Evolutionary conservation across 2,113 vertebrate species (phyloP).

Genomic region (Clarias magur): DNA sequence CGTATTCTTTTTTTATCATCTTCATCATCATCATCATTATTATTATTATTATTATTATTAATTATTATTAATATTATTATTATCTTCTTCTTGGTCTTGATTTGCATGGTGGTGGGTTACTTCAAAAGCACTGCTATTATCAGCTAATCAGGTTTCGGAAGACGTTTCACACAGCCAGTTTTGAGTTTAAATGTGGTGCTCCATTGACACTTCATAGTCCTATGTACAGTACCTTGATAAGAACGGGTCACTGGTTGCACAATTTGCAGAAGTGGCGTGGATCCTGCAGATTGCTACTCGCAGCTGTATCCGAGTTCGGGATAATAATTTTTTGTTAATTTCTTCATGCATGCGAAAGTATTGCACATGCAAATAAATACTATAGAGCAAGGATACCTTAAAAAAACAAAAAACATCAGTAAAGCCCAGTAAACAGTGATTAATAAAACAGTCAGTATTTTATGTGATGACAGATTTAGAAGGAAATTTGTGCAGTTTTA

Average conservation of each 20-base stretch:
- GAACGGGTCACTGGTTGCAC: background rate
- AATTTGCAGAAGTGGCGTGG: background rate
- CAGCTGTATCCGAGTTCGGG: background rate
- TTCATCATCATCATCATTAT: too few species aligned
- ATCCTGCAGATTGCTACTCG: background rate
- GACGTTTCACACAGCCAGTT: background rate
- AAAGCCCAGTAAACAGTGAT: too few species aligned
- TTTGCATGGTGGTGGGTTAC: background rate
- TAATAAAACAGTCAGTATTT: too few species aligned
- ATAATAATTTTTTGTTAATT: background rate
- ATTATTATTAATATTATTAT: too few species aligned
- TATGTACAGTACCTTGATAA: background rate
- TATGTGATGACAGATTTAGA: too few species aligned
- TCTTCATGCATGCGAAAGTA: background rate
- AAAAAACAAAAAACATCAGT: too few species aligned
- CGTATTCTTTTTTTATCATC: too few species aligned
- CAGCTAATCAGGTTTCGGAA: background rate
- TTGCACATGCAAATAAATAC: too few species aligned
- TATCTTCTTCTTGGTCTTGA: too few species aligned
- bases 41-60: too few species aligned
- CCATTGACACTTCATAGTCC: background rate
- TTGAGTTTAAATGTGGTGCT: background rate
- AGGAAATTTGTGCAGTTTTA: too few species aligned
- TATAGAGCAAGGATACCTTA: too few species aligned
- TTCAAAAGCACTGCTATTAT: background rate